Conservation (phyloP, 2,888 invertebrate species). For the Conomelus anceps region DNA sequence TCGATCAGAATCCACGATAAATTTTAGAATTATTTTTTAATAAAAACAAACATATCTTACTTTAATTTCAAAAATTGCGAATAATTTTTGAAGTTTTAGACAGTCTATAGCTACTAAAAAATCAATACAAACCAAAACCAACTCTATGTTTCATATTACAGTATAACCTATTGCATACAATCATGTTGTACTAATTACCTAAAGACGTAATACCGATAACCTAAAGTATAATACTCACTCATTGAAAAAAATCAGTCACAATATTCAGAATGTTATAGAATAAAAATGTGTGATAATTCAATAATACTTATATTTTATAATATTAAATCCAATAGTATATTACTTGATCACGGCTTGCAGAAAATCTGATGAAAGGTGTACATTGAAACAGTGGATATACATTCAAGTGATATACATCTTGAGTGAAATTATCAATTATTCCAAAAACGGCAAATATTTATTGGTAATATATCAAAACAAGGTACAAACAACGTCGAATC, state of each 20-base stretch:
- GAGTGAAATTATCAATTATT: neutral
- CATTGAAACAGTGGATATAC: neutral
- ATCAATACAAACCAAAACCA: too few species aligned
- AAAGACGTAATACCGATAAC: neutral
- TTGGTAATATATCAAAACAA: neutral
- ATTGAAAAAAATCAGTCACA: neutral
- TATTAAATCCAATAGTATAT: neutral
- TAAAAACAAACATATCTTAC: too few species aligned
- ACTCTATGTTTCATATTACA: neutral
- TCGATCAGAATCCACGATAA: too few species aligned
- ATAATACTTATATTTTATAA: neutral
- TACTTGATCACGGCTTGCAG: neutral
- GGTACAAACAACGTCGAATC: neutral
- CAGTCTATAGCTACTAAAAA: too few species aligned
- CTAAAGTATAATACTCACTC: neutral
- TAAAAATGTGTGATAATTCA: neutral
- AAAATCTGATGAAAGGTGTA: neutral
- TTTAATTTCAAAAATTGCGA: too few species aligned
- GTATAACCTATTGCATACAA: neutral
- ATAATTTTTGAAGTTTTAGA: too few species aligned
- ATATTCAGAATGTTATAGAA: neutral
- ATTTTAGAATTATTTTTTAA: too few species aligned
- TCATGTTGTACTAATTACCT: neutral
- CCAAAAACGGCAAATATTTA: neutral
- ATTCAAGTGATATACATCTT: neutral